Evolutionary conservation across 2,888 invertebrate genomes (phyloP).

Genomic region (Lordiphosa fenestrarum): DNA sequence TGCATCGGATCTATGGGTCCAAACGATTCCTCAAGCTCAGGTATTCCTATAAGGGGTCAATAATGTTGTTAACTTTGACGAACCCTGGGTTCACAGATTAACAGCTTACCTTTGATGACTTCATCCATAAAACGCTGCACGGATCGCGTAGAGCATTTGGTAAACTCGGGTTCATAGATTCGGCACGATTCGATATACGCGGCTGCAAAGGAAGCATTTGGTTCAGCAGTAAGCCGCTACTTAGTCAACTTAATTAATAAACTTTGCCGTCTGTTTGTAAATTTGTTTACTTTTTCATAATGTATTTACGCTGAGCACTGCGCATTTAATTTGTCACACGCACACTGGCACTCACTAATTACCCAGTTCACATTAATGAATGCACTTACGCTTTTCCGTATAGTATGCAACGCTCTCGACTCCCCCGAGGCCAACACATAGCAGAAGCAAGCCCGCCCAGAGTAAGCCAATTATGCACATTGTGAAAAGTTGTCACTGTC

Average conservation of each 20-base stretch:
- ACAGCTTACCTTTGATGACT: slow-evolving; percentile 80
- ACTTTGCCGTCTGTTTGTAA: slow-evolving; percentile 2
- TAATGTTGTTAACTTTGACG: not conserved
- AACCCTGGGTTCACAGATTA: not conserved
- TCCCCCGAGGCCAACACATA: slow-evolving; percentile 13
- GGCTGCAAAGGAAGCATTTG: slow-evolving; percentile 81
- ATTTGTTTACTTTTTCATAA: slow-evolving; percentile 11
- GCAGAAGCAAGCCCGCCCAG: slow-evolving; percentile 16
- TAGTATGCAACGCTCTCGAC: slow-evolving; percentile 41
- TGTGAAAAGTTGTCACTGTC: slow-evolving; percentile 31
- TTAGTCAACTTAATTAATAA: slow-evolving; percentile 14
- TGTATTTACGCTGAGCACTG: slow-evolving; percentile 16
- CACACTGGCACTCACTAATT: slow-evolving; percentile 15
- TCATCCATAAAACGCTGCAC: slow-evolving; percentile 82
- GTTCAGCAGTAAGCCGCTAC: not conserved
- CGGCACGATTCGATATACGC: slow-evolving; percentile 84
- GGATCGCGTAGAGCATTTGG: slow-evolving; percentile 84
- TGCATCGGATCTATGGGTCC: slow-evolving; percentile 85
- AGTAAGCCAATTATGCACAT: slow-evolving; percentile 50
- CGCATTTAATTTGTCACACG: not conserved
- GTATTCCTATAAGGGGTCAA: slow-evolving; percentile 46
- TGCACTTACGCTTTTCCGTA: slow-evolving; percentile 64
- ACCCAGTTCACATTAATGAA: slow-evolving; percentile 24
- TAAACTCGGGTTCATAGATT: slow-evolving; percentile 84
- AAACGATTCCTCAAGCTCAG: slow-evolving; percentile 79